phyloP scores from a whole-genome alignment of 2,888 invertebrate species.

The Cordilura impudica region DNA sequence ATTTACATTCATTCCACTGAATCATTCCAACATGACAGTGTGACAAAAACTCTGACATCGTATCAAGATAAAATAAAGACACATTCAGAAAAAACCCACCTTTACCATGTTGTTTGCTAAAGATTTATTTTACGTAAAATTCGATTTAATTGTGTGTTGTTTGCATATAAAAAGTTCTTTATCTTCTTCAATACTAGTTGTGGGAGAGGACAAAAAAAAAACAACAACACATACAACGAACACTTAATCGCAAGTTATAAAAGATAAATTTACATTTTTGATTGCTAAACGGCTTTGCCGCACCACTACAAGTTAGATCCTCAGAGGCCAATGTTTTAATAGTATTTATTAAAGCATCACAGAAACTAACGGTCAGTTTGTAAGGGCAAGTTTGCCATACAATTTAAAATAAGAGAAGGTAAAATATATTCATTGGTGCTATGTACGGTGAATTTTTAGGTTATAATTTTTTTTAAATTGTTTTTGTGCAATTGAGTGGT shows the following conservation, averaged over 20 bases:
- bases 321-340: too few relatives aligned
- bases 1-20: background rate
- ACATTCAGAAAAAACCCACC: background rate
- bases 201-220: constrained; percentile 64
- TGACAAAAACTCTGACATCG: background rate
- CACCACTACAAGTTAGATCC: background rate
- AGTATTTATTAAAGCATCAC: constrained; percentile 41
- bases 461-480: background rate
- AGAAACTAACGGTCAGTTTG: constrained; percentile 54
- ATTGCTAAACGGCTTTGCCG: constrained; percentile 69
- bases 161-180: background rate
- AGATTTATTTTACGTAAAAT: background rate
- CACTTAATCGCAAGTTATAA: constrained; percentile 76
- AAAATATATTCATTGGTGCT: constrained; percentile 5
- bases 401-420: background rate
- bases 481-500: too few relatives aligned
- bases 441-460: background rate
- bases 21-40: constrained; percentile 10
- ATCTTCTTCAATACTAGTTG: background rate
- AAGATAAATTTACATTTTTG: constrained; percentile 77
- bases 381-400: background rate
- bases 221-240: too few relatives aligned
- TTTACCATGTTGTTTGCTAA: background rate
- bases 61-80: background rate
- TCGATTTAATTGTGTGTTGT: background rate